phyloP scores from a whole-genome alignment of 1,140 invertebrate species.

The Heliothis virescens region DNA sequence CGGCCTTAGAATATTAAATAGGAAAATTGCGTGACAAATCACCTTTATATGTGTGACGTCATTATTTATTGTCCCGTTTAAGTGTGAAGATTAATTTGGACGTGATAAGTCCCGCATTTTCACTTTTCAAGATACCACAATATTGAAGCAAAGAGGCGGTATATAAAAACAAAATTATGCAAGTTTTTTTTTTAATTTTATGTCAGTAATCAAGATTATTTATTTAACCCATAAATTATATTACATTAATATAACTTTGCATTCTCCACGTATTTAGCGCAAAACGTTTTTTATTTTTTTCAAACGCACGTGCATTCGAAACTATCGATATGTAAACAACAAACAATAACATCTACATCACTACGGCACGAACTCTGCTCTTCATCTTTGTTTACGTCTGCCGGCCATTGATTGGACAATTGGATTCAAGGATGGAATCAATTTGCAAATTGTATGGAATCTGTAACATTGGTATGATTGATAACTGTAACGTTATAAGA shows the following conservation, averaged over 20 bases:
- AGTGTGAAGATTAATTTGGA: no score
- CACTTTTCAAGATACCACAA: no score
- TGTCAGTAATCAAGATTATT: no score
- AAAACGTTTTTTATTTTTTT: no score
- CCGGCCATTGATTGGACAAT: conserved; percentile 37
- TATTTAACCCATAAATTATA: no score
- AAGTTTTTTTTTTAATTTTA: no score
- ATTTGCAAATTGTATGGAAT: conserved; percentile 35
- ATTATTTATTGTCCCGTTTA: not conserved
- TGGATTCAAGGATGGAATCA: conserved; percentile 46
- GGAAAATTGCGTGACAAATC: conserved; percentile 15
- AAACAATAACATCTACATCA: conserved; percentile 44
- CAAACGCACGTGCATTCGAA: not conserved
- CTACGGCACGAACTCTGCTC: conserved; percentile 48
- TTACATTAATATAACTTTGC: no score
- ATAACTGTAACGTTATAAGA: no score
- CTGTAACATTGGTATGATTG: not conserved
- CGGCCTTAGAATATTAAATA: not conserved
- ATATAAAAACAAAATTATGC: no score
- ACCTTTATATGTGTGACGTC: not conserved
- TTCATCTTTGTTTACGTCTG: conserved; percentile 49
- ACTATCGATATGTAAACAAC: conserved; percentile 49
- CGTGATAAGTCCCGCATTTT: no score
- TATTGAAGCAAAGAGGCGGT: no score
- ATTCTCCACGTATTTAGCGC: no score